Percentiles rank a stretch among this genome's conserved stretches.
Conservation (phyloP, 2,888 invertebrate genomes). For the Cepaea hortensis region DNA sequence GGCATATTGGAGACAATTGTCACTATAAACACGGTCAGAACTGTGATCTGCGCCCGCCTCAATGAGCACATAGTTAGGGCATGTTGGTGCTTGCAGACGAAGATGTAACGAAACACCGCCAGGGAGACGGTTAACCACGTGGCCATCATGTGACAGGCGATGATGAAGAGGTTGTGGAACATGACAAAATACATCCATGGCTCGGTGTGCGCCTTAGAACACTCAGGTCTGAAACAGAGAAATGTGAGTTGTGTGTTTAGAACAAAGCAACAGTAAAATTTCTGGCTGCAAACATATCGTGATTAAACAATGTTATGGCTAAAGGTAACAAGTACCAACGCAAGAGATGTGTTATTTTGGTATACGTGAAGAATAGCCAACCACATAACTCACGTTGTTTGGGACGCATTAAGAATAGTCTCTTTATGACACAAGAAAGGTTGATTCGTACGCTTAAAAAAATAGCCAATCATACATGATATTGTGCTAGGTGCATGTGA, state of each 20-base stretch:
- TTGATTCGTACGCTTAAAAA: too few relatives aligned
- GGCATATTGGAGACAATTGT: slow-evolving; percentile 73
- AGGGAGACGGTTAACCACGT: slow-evolving; percentile 94
- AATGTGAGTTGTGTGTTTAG: background rate
- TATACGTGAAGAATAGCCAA: too few relatives aligned
- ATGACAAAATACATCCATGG: slow-evolving; percentile 73
- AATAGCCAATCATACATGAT: too few relatives aligned
- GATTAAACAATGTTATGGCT: too few relatives aligned
- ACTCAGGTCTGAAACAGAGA: slow-evolving; percentile 19
- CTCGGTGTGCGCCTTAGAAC: slow-evolving; percentile 21
- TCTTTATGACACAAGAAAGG: too few relatives aligned
- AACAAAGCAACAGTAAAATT: too few relatives aligned
- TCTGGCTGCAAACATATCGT: too few relatives aligned
- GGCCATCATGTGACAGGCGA: slow-evolving; percentile 86
- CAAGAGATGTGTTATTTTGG: too few relatives aligned
- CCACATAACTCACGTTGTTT: too few relatives aligned
- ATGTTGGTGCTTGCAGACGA: slow-evolving; percentile 75
- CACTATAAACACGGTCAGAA: slow-evolving; percentile 65
- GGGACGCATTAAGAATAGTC: too few relatives aligned
- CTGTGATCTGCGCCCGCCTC: slow-evolving; percentile 70
- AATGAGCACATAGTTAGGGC: slow-evolving; percentile 73
- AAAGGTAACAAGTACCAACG: too few relatives aligned
- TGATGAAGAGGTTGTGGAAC: slow-evolving; percentile 72
- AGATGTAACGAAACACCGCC: slow-evolving; percentile 91
- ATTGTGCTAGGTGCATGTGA: too few relatives aligned